Percentiles rank a stretch among this genome's conserved stretches.
These are phyloP conservation scores for Oriolus oriolus DNA, from an alignment of 2,113 vertebrate species.

Conservation along the genomic window DNA sequence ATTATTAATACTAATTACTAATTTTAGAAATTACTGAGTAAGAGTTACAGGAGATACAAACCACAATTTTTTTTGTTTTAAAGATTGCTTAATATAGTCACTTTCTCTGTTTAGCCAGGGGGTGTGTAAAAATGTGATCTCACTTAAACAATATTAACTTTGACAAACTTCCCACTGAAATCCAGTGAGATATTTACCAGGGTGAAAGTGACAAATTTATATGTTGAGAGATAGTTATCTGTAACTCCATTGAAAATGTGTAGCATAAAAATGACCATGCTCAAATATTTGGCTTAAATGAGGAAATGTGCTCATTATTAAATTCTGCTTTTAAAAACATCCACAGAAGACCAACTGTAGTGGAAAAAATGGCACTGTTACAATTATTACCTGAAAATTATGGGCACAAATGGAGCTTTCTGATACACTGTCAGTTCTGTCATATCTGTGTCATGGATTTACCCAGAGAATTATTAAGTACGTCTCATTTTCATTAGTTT, in stretches of 20 bases:
- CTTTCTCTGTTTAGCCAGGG: neutral
- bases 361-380: slow-evolving; percentile 32
- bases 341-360: slow-evolving; percentile 5
- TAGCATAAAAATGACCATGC: neutral
- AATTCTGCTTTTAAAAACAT: slow-evolving; percentile 8
- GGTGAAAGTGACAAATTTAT: neutral
- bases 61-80: neutral
- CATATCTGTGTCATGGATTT: slow-evolving; percentile 45
- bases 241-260: neutral
- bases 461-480: slow-evolving; percentile 47
- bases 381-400: slow-evolving; percentile 43
- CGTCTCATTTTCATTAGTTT: slow-evolving; percentile 62
- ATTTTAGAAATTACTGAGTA: neutral
- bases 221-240: neutral
- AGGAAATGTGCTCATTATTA: slow-evolving; percentile 10
- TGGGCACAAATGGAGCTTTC: slow-evolving; percentile 47
- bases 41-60: neutral
- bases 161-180: neutral
- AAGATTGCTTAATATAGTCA: neutral
- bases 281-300: slow-evolving; percentile 8
- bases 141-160: neutral
- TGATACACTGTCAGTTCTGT: slow-evolving; percentile 50
- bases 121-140: neutral
- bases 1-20: neutral
- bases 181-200: neutral